These are phyloP conservation scores for Lordiphosa collinella DNA, from an alignment of 1,140 invertebrate species.

Conservation along the genomic window DNA sequence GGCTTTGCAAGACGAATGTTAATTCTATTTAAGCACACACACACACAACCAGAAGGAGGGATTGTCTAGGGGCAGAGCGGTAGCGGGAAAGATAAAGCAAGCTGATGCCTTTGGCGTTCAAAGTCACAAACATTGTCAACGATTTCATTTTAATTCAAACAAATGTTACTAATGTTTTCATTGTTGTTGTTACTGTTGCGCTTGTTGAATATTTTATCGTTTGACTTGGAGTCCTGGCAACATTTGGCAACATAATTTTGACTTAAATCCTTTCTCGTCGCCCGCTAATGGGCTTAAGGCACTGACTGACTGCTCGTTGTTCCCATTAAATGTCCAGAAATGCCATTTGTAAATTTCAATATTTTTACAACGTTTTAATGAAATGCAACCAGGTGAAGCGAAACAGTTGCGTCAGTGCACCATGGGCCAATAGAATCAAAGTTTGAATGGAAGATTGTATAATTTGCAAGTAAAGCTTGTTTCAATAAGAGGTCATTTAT, in stretches of 20 bases:
- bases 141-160: conserved; percentile 79
- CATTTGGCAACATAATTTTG: conserved; percentile 66
- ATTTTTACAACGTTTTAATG: too few relatives aligned
- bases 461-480: too few relatives aligned
- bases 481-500: too few relatives aligned
- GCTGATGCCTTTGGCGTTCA: conserved; percentile 56
- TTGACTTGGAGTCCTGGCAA: conserved; percentile 70
- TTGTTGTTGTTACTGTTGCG: conserved; percentile 44
- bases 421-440: too few relatives aligned
- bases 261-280: conserved; percentile 65
- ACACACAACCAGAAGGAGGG: conserved; percentile 1
- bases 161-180: conserved; percentile 77
- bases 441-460: too few relatives aligned
- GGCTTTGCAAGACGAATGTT: conserved; percentile 68
- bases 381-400: too few relatives aligned
- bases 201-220: conserved; percentile 76
- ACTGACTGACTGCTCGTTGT: background rate
- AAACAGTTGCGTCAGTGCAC: too few relatives aligned
- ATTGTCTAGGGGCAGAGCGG: background rate
- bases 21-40: conserved; percentile 70
- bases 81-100: conserved; percentile 2
- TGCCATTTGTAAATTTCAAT: background rate
- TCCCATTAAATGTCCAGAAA: background rate
- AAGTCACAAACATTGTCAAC: conserved; percentile 74
- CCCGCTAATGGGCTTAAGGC: conserved; percentile 51